Evolutionary conservation across 2,113 vertebrate genomes (phyloP).

Genomic region (Daubentonia madagascariensis): DNA sequence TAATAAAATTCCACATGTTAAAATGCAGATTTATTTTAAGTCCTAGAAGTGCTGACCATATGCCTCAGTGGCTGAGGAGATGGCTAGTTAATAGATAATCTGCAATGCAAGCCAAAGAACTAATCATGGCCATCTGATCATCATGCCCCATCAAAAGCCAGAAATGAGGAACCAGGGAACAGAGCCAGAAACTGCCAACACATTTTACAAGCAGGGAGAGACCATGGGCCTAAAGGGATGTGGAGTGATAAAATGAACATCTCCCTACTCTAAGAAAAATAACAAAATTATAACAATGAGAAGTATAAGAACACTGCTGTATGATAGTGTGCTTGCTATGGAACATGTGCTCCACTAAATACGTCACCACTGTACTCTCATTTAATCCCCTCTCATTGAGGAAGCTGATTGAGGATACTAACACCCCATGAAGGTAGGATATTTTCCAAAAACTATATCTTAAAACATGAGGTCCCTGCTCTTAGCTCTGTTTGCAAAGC

Average conservation of each 20-base stretch:
- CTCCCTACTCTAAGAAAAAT: not conserved
- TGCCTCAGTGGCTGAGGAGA: conserved; percentile 63
- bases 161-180: conserved; percentile 34
- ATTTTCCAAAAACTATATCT: not conserved
- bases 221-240: not conserved
- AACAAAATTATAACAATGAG: not conserved
- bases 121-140: conserved; percentile 72
- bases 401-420: not conserved
- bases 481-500: not conserved
- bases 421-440: not conserved
- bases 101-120: conserved; percentile 52
- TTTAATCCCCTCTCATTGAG: not conserved
- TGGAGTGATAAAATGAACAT: not conserved
- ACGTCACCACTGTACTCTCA: not conserved
- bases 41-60: conserved; percentile 70
- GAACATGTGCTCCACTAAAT: not conserved
- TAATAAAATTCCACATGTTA: conserved; percentile 74
- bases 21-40: conserved; percentile 75
- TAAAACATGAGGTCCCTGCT: not conserved
- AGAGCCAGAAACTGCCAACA: not conserved
- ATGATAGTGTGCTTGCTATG: not conserved
- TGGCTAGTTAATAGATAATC: conserved; percentile 70
- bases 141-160: conserved; percentile 39
- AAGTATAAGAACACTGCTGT: not conserved
- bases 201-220: not conserved